Percentiles rank a stretch among this genome's conserved stretches.
Conservation (phyloP, 2,888 invertebrate genomes). For the Athetis lepigone region DNA sequence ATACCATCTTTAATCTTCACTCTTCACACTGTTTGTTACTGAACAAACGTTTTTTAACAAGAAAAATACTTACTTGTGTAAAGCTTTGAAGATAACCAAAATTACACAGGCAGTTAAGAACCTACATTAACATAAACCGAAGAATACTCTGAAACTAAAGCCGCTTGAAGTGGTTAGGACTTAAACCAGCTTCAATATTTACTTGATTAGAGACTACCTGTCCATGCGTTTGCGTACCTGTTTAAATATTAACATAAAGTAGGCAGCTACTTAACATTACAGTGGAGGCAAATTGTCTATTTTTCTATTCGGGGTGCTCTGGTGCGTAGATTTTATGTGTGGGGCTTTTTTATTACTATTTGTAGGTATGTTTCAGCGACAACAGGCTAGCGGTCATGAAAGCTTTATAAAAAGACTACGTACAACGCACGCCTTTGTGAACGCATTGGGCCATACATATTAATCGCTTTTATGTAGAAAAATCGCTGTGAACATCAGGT, state of each 20-base stretch:
- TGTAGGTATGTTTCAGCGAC: constrained; percentile 62
- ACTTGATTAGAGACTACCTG: constrained; percentile 18
- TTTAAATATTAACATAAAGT: constrained; percentile 46
- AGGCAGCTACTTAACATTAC: constrained; percentile 22
- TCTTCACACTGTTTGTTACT: constrained; percentile 62
- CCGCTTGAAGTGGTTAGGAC: constrained; percentile 16
- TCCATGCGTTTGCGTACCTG: constrained; percentile 22
- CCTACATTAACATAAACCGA: constrained; percentile 5
- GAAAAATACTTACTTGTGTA: constrained; percentile 27
- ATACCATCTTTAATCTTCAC: constrained; percentile 75
- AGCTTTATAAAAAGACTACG: constrained; percentile 78
- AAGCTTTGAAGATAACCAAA: constrained; percentile 34
- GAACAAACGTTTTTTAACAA: constrained; percentile 35
- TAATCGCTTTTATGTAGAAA: constrained; percentile 78
- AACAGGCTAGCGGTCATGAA: constrained; percentile 61
- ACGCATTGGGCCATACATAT: constrained; percentile 77
- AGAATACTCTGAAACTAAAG: constrained; percentile 6
- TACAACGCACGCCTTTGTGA: constrained; percentile 76
- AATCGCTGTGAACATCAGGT: constrained; percentile 62
- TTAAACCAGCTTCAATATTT: constrained; percentile 26
- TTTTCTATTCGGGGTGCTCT: constrained; percentile 35
- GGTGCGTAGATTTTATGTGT: constrained; percentile 40
- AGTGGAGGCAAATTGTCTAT: constrained; percentile 36
- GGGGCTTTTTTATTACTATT: constrained; percentile 63
- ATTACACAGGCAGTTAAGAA: constrained; percentile 12